Percentiles rank a stretch among this genome's conserved stretches.
phyloP scores from a whole-genome alignment of 2,797 vertebrate genomes.

The Simalia tracyae region DNA sequence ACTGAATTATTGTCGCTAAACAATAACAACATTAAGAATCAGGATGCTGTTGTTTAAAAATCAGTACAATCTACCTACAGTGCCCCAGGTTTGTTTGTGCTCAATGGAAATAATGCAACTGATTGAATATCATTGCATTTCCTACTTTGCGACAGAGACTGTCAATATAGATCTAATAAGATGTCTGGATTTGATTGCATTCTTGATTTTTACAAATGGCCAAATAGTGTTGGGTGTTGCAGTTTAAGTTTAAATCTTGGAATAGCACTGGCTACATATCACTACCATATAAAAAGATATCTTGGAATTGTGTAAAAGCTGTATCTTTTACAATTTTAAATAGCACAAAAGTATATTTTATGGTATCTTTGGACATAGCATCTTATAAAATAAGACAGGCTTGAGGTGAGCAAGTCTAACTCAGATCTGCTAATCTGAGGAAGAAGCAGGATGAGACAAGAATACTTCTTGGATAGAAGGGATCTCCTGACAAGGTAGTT shows the following conservation, averaged over 20 bases:
- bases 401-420: background rate
- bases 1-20: conserved; percentile 31
- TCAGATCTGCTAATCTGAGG: background rate
- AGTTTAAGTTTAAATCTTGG: conserved; percentile 9
- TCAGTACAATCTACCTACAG: background rate
- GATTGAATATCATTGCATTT: conserved; percentile 27
- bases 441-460: background rate
- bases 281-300: conserved; percentile 36
- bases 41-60: background rate
- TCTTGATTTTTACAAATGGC: conserved; percentile 12
- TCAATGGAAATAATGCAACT: conserved; percentile 23
- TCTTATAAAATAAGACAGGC: background rate
- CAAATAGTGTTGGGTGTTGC: conserved; percentile 18
- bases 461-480: background rate
- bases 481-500: background rate
- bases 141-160: background rate
- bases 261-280: background rate
- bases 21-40: conserved; percentile 25
- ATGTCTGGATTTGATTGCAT: conserved; percentile 1
- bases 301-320: conserved; percentile 49
- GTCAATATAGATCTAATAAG: conserved; percentile 15
- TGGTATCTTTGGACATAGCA: background rate
- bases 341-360: background rate
- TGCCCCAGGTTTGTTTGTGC: conserved; percentile 9
- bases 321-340: background rate